Percentiles rank a stretch among this genome's conserved stretches.
Evolutionary conservation across 2,888 invertebrate species (phyloP).

Genomic region (Adela reaumurella): DNA sequence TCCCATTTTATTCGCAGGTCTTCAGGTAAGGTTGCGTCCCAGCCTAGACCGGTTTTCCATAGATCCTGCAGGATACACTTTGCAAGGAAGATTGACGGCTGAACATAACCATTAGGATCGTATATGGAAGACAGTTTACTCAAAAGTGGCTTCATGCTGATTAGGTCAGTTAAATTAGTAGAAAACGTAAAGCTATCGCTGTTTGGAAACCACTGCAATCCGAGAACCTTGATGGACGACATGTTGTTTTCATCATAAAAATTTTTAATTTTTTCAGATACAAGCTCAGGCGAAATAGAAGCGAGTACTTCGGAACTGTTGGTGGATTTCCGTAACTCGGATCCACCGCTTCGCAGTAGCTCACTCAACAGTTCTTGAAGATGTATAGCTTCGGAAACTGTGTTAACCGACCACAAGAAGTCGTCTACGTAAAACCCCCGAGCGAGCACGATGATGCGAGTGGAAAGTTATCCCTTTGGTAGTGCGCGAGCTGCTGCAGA

Average conservation of each 20-base stretch:
- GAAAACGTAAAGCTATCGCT: conserved; percentile 7
- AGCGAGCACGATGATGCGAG: conserved; percentile 4
- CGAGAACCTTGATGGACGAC: conserved; percentile 9
- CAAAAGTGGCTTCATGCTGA: conserved; percentile 5
- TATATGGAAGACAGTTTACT: conserved; percentile 6
- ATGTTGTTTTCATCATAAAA: conserved; percentile 5
- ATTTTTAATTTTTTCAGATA: conserved; percentile 6
- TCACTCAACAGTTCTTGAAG: conserved; percentile 9
- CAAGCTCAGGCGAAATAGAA: not conserved
- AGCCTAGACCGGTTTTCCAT: conserved; percentile 5
- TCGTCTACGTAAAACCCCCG: conserved; percentile 8
- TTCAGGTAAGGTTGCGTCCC: conserved; percentile 6
- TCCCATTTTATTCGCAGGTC: conserved; percentile 4
- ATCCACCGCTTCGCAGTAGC: conserved; percentile 13
- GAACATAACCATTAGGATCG: conserved; percentile 8
- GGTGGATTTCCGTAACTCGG: conserved; percentile 13
- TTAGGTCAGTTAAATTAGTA: not conserved
- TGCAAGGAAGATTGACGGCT: conserved; percentile 5
- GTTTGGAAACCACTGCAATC: conserved; percentile 10
- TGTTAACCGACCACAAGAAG: conserved; percentile 5
- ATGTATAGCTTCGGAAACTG: conserved; percentile 1
- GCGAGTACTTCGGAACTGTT: conserved; percentile 2
- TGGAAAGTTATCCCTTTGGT: conserved; percentile 7
- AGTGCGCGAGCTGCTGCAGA: conserved; percentile 7
- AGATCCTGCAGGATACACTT: conserved; percentile 10